Conservation (phyloP, 2,113 vertebrate genomes). For the Tichodroma muraria region DNA sequence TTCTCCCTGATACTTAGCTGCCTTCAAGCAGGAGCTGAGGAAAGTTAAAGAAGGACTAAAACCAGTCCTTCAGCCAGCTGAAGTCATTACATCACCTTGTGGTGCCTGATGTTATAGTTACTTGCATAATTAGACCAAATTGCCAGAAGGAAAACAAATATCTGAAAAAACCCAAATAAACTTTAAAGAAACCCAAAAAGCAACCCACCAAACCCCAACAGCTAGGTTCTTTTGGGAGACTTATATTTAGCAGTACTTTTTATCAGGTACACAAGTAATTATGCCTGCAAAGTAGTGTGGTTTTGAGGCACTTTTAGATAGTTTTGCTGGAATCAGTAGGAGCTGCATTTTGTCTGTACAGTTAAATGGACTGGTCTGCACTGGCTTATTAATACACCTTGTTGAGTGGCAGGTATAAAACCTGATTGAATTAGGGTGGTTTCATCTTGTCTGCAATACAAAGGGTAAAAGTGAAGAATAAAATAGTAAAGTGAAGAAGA, state of each 20-base stretch:
- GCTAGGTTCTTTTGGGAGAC: background rate
- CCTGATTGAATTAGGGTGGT: background rate
- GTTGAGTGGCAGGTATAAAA: background rate
- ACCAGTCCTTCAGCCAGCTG: background rate
- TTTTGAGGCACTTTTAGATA: background rate
- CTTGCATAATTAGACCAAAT: background rate
- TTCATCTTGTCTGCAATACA: background rate
- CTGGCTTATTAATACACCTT: background rate
- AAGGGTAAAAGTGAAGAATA: background rate
- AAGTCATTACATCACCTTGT: background rate
- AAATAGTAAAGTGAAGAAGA: background rate
- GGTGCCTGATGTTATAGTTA: background rate
- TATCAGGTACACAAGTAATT: background rate
- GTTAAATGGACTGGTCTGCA: background rate
- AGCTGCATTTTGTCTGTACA: accelerated
- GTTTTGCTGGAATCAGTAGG: background rate
- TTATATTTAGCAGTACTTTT: background rate
- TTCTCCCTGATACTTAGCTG: background rate
- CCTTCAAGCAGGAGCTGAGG: background rate
- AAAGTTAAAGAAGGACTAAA: background rate
- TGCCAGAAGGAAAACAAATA: background rate
- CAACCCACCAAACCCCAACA: background rate
- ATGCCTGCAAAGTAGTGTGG: background rate
- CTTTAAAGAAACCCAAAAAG: accelerated
- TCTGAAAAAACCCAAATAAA: background rate